These are phyloP conservation scores for Microplitis demolitor DNA, from an alignment of 1,140 invertebrate genomes.

Conservation along the genomic window DNA sequence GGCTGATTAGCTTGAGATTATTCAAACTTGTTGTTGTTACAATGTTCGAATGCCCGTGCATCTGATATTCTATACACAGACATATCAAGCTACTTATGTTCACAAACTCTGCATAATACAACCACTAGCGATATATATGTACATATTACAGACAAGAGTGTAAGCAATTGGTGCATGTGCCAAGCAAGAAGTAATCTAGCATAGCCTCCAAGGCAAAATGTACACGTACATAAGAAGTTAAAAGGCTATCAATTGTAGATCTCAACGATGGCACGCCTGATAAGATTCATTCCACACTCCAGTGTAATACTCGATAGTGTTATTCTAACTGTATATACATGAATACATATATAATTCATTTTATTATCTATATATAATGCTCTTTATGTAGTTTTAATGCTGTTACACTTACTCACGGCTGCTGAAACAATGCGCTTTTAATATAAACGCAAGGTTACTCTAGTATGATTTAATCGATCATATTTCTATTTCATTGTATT, in stretches of 20 bases:
- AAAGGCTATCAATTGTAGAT: conserved; percentile 22
- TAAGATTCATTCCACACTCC: conserved; percentile 25
- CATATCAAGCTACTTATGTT: background rate
- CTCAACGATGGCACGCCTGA: conserved; percentile 14
- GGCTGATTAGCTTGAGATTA: conserved; percentile 35
- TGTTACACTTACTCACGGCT: no score
- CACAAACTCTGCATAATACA: no score
- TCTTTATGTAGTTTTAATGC: background rate
- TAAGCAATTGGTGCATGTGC: conserved; percentile 25
- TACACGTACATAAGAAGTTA: conserved; percentile 22
- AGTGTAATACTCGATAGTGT: conserved; percentile 4
- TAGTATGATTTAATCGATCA: conserved; percentile 5
- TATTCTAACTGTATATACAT: background rate
- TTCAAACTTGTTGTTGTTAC: conserved; percentile 29
- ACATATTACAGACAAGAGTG: background rate
- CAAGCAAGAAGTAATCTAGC: background rate
- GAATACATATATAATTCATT: no score
- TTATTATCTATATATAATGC: background rate
- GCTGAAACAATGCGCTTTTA: background rate
- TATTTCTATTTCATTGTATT: background rate
- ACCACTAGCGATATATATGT: background rate
- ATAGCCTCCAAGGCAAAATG: conserved; percentile 15
- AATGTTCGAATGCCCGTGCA: conserved; percentile 31
- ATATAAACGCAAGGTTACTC: conserved; percentile 2
- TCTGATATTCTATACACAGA: conserved; percentile 24